Conservation (phyloP, 1,140 invertebrate genomes). For the Drosophila tropicalis region DNA sequence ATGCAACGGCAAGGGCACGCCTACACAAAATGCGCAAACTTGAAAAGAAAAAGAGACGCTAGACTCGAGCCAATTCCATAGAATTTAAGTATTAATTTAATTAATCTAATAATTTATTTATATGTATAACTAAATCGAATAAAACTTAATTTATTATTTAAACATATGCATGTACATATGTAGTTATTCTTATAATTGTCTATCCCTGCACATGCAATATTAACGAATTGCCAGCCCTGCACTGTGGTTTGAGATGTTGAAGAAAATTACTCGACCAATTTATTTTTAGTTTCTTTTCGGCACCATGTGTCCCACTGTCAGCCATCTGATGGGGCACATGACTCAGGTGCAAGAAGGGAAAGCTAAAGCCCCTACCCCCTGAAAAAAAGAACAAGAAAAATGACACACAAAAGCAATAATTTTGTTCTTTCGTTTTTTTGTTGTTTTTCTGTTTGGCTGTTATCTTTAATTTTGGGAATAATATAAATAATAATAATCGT, state of each 20-base stretch:
- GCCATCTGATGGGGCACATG: slow-evolving; percentile 48
- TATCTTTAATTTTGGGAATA: slow-evolving; percentile 82
- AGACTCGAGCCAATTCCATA: slow-evolving; percentile 19
- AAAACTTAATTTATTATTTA: neutral
- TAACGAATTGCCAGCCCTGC: neutral
- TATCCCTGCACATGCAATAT: neutral
- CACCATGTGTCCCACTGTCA: slow-evolving; percentile 35
- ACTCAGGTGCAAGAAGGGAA: slow-evolving; percentile 55
- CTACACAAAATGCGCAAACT: slow-evolving; percentile 77
- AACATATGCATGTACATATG: neutral
- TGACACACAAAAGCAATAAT: slow-evolving; percentile 3
- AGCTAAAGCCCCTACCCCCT: slow-evolving; percentile 30
- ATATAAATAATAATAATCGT: slow-evolving; percentile 82
- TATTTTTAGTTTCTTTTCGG: neutral
- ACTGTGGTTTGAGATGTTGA: neutral
- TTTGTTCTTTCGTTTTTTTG: slow-evolving; percentile 52
- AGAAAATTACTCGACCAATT: neutral
- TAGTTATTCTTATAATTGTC: neutral
- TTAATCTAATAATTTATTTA: neutral
- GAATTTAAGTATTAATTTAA: neutral
- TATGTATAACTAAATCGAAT: neutral
- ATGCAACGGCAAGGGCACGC: slow-evolving; percentile 47
- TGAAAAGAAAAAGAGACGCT: slow-evolving; percentile 79
- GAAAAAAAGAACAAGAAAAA: neutral
- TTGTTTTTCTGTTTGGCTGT: slow-evolving; percentile 68